Evolutionary conservation across 2,888 invertebrate species (phyloP), one percentile per base, ranked within the genome.

Genomic region (Congeria kusceri): DNA sequence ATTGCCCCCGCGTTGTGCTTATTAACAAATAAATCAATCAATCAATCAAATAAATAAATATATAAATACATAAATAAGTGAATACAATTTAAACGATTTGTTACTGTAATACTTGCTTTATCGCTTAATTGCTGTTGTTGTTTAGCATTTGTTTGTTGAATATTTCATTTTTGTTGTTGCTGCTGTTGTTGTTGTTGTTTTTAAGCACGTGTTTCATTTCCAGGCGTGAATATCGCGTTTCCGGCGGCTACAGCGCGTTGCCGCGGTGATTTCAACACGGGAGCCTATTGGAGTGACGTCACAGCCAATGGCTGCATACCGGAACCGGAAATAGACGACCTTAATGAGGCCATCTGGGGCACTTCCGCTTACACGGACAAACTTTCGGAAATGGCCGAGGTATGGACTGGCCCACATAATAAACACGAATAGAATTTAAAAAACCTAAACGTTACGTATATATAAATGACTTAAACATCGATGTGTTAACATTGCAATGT

Each of bases 271-370:
- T 86, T 87, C 59, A 76, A 84, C 32, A 85, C 83, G 7, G 89
- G 89, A 0, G 88, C 88, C 1, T 83, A 80, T 56, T 90, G 90
- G 90, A 82, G 83, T 3, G 80, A 84, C 23, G 84, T 89, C 58
- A 65, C 59, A 2, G 83, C 88, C 15, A 76, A 75, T 28, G 84
- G 79, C 0, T 77, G 81, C 65, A 28, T 70, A n/a, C 78, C 80
- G 15, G 77, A 70, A 47, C 65, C 68, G 9, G 58, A 53, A 13
- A 65, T 78, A 0, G 82, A 83, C 46, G 39, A 63, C 18, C 71
- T 80, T 0, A 78, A 77, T 39, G 29, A 76, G 27, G 75, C 75
- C 18, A 76, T 75, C 13, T 83, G 80, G 83, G 83, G 76, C 29
- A 56, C 72, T 4, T 80, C 83, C 0, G 75, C 78, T 0, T 80